Evolutionary conservation across 2,797 vertebrate species (phyloP).

Genomic region (Melanotaenia boesemani): DNA sequence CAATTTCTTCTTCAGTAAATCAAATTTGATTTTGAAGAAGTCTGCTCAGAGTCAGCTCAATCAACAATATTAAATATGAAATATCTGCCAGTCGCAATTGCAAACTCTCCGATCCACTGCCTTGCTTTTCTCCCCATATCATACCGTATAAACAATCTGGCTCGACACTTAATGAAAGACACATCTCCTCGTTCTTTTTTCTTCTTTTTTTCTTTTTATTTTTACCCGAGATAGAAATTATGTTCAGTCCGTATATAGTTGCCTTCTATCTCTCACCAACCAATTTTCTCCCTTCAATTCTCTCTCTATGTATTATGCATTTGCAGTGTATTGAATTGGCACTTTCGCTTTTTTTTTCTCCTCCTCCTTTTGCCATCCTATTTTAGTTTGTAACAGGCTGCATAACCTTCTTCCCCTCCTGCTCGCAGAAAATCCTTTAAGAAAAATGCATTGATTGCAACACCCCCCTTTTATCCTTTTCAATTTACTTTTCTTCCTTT

Average conservation of each 20-base stretch:
- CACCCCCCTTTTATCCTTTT: conserved; percentile 48
- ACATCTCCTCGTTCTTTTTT: not conserved
- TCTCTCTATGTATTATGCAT: conserved; percentile 63
- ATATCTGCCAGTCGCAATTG: conserved; percentile 35
- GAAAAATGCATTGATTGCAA: conserved; percentile 64
- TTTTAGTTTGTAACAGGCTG: conserved; percentile 50
- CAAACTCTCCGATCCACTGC: conserved; percentile 12
- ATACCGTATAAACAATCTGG: conserved; percentile 7
- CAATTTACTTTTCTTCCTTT: conserved; percentile 52
- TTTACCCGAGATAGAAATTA: conserved; percentile 9
- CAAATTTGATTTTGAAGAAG: conserved; percentile 32
- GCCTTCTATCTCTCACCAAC: conserved; percentile 44
- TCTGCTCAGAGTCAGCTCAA: conserved; percentile 26
- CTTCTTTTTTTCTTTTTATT: not conserved
- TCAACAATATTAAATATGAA: conserved; percentile 50
- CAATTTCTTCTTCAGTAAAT: conserved; percentile 27
- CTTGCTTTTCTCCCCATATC: not conserved
- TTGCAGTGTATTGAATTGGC: conserved; percentile 49
- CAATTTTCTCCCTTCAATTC: conserved; percentile 57
- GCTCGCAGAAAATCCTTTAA: conserved; percentile 46
- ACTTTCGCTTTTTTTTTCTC: conserved; percentile 1
- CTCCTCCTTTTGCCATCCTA: not conserved
- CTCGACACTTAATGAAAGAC: conserved; percentile 32
- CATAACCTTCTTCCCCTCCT: conserved; percentile 37
- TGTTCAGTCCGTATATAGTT: conserved; percentile 16